Base-by-base conservation (phyloP, 2,888 invertebrate genomes). In the Chirona hameri region DNA sequence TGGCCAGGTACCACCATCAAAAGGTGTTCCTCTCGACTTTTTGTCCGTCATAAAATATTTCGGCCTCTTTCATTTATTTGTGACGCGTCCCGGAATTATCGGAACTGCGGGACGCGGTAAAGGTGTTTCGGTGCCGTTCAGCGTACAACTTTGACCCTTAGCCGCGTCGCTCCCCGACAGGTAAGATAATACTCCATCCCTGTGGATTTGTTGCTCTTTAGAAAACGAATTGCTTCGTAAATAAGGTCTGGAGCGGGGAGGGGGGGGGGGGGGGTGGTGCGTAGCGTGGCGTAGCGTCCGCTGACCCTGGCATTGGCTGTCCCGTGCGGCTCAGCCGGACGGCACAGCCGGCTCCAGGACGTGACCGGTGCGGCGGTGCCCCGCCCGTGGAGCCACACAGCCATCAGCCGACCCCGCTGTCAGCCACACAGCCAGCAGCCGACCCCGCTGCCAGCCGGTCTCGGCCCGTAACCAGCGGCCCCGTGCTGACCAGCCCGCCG, bases 61-160 rank as follows among this genome's bases (percentile, higher is more conserved):
- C 76, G 76, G 76, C 46, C 46, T 46, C 76, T 76, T 76, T 76
- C 76, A 76, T 76, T 76, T 76, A 76, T 76, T 76, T 76, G 76
- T 76, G 76, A 76, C 24, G 76, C 76, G 39, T 46, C 46, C 24
- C 4, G 10, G 39, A 46, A 76, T 46, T 39, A 76, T 46, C 76
- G 76, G 39, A 76, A 39, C 46, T 46, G 15, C 39, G 2, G 76
- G 76, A 21, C 18, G 46, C 24, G 9, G 76, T 76, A 76, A 31
- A 46, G 46, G 76, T 39, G 76, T 15, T 39, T 21, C 76, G 21
- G 76, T 10, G 24, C 39, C 24, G 39, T 1, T 12, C 10, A 5
- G 24, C 46, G 46, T 39, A 39, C 39, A 9, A 46, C 21, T 76
- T 46, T 76, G 76, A 76, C 10, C 76, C 46, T 7, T 46, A 76